Evolutionary conservation across 2,797 vertebrate species (phyloP).

Genomic region (Setipinna tenuifilis): DNA sequence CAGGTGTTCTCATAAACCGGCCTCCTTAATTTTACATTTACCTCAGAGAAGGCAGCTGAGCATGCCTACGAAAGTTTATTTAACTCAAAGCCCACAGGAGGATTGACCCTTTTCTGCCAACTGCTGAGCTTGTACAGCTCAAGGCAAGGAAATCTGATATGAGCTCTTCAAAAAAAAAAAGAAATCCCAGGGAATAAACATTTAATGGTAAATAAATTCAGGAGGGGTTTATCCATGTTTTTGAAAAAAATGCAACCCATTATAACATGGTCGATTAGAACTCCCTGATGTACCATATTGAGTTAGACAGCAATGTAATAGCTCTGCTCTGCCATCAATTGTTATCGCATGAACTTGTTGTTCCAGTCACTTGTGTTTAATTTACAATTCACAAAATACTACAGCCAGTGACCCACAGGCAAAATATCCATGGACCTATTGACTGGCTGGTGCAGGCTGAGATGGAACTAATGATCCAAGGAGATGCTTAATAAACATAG

Average conservation of each 20-base stretch:
- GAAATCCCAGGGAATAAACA: background rate
- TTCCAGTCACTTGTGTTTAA: conserved; percentile 22
- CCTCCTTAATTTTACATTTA: conserved; percentile 60
- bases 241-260: background rate
- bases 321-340: background rate
- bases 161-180: background rate
- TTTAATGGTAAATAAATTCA: background rate
- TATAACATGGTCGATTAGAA: conserved; percentile 19
- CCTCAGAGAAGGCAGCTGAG: conserved; percentile 46
- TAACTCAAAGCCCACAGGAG: conserved; percentile 49
- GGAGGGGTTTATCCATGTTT: background rate
- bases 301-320: background rate
- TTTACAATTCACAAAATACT: conserved; percentile 7
- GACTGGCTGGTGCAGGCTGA: background rate
- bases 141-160: conserved; percentile 39
- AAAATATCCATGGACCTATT: conserved; percentile 19
- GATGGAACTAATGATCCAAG: background rate
- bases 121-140: conserved; percentile 38
- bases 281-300: background rate
- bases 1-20: conserved; percentile 63
- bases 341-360: conserved; percentile 5
- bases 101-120: conserved; percentile 45
- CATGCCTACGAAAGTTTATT: conserved; percentile 52
- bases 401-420: conserved; percentile 6
- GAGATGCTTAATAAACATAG: conserved; percentile 18